phyloP scores from a whole-genome alignment of 2,797 vertebrate genomes.

The Rhynchonycteris naso region DNA sequence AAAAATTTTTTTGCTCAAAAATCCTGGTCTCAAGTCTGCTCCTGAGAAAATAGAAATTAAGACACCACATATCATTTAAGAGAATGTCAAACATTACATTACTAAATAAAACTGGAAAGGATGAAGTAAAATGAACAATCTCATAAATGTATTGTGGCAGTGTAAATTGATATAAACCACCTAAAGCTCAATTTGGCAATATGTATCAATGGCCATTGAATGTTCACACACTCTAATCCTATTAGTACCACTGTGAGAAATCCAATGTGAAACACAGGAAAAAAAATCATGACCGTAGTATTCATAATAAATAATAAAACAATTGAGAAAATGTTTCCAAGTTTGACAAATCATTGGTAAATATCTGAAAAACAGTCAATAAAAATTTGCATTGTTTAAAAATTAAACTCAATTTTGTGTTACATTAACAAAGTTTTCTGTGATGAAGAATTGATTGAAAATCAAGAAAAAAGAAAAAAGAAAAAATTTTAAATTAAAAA shows the following conservation, averaged over 20 bases:
- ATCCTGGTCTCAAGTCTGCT: not conserved
- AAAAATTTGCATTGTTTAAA: not conserved
- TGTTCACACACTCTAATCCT: not conserved
- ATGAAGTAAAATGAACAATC: not conserved
- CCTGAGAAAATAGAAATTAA: not conserved
- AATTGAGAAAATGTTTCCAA: not conserved
- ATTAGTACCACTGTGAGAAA: not conserved
- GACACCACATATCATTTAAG: not conserved
- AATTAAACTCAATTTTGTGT: not conserved
- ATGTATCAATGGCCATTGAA: not conserved
- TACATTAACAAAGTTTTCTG: not conserved
- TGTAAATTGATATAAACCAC: not conserved
- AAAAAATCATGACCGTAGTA: not conserved
- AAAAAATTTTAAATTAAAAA: too few species aligned
- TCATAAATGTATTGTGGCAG: not conserved
- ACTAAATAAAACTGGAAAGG: not conserved
- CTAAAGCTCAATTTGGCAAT: not conserved
- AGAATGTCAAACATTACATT: not conserved
- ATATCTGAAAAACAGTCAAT: not conserved
- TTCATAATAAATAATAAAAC: not conserved
- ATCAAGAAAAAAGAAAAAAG: not conserved
- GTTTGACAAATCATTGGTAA: not conserved
- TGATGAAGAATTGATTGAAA: not conserved
- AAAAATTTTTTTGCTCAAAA: not conserved
- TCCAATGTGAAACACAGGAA: not conserved